Evolutionary conservation across 2,797 vertebrate species (phyloP), one percentile per base, ranked within the genome.

Genomic region (Phataginus tetradactyla): DNA sequence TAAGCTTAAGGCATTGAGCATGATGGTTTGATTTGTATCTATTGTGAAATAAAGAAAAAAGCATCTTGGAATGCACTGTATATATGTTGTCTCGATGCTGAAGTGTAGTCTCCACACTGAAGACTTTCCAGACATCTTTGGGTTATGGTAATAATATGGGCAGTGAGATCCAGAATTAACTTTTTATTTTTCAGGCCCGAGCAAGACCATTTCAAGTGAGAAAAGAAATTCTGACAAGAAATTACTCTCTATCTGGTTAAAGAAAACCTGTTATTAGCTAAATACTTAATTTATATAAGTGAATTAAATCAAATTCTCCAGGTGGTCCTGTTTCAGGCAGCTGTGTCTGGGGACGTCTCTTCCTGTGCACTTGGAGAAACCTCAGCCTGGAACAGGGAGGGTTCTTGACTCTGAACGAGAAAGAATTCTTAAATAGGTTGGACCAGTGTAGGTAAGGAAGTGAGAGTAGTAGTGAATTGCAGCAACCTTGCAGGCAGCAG

Each of bases 121-220:
- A 74, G 18, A 64, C 15, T 53, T 72, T 12, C 15, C 45, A 63
- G 64, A 29, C 21, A 13, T 79, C 59, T 88, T 34, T 37, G 34
- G 13, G 1, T 90, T 79, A n/a, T 37, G 88, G n/a, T 86, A 57
- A 42, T 57, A 34, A 37, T 74, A n/a, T 4, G 45, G 32, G 9
- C 45, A 32, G 21, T 42, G 32, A 96, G 39, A 90, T 20, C 27
- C 39, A 96, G 75, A 84, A 55, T 61, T 81, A 80, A 78, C 15
- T 69, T 94, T 91, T 78, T 49, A 42, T n/a, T 85, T 91, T 80
- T 42, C 53, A 90, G 91, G 63, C 27, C 34, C 71, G 77, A 53
- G 27, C 10, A 85, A 91, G 69, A 75, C n/a, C 51, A 68, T 92
- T 95, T 95, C 75, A 93, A 57, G 8, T 72, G 55, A 83, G 90